A percentile compares a stretch with the other conserved stretches of the same genome.
Evolutionary conservation across 2,797 vertebrate genomes (phyloP).

Genomic region (Sebastes matsubarae): DNA sequence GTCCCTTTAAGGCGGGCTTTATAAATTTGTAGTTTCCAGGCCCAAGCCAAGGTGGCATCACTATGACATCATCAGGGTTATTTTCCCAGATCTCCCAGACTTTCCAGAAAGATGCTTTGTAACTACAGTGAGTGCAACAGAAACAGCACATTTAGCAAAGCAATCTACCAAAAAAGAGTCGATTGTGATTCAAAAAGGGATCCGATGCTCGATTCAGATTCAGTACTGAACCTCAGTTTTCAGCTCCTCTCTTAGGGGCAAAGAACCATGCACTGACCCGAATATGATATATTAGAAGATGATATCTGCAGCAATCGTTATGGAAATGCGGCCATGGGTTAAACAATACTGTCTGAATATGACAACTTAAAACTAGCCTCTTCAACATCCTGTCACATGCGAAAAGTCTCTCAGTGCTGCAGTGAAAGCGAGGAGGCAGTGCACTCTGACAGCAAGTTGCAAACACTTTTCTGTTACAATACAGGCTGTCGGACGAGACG

Average conservation of each 20-base stretch:
- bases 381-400: not conserved
- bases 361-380: not conserved
- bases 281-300: not conserved
- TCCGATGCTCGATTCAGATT: not conserved
- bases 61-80: not conserved
- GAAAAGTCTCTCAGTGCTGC: slow-evolving; percentile 5
- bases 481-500: slow-evolving; percentile 26
- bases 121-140: not conserved
- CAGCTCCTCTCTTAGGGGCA: not conserved
- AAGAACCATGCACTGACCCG: not conserved
- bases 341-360: not conserved
- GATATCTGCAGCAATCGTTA: not conserved
- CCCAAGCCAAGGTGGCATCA: not conserved
- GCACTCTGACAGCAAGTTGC: slow-evolving; percentile 20
- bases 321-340: not conserved
- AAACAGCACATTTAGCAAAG: not conserved
- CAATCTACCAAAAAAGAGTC: not conserved
- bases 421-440: slow-evolving; percentile 19
- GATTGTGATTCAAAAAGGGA: not conserved
- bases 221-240: not conserved
- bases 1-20: not conserved
- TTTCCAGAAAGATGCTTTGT: not conserved
- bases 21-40: not conserved
- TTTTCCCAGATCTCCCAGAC: not conserved
- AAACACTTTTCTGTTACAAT: slow-evolving; percentile 24